These are phyloP conservation scores for Platysternon megacephalum DNA, from an alignment of 2,113 vertebrate species.

Conservation along the genomic window DNA sequence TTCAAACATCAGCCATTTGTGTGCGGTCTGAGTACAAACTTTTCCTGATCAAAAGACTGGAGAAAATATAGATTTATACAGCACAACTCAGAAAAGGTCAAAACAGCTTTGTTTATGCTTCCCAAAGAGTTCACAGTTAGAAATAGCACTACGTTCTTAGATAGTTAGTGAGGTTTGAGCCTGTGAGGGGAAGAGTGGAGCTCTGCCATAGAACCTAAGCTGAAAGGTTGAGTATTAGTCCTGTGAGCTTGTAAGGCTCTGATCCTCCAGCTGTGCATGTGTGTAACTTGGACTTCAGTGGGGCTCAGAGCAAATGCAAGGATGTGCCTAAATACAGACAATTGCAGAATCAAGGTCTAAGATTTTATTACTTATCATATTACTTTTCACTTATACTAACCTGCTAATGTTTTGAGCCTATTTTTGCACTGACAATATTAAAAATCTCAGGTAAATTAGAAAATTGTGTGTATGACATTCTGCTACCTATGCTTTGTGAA, in stretches of 20 bases:
- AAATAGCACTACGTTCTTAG: neutral
- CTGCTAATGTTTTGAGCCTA: neutral
- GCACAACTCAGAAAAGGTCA: accelerated
- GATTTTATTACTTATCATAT: neutral
- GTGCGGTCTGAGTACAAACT: neutral
- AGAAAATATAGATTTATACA: neutral
- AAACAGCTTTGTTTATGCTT: neutral
- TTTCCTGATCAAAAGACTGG: neutral
- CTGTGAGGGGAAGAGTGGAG: neutral
- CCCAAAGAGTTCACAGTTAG: neutral
- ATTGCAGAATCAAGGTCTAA: neutral
- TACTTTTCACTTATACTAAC: neutral
- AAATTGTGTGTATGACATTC: neutral
- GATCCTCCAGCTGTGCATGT: neutral
- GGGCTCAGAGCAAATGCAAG: accelerated
- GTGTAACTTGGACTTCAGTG: neutral
- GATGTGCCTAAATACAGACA: neutral
- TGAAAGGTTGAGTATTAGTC: neutral
- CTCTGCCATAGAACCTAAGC: accelerated
- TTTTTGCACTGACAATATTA: neutral
- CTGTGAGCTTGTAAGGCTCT: neutral
- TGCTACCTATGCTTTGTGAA: neutral
- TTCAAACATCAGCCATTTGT: neutral
- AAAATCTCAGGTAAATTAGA: neutral
- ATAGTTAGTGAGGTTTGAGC: neutral